Evolutionary conservation across 1,140 invertebrate species (phyloP), one percentile per base, ranked within the genome.

Genomic region (Drosophila miranda): DNA sequence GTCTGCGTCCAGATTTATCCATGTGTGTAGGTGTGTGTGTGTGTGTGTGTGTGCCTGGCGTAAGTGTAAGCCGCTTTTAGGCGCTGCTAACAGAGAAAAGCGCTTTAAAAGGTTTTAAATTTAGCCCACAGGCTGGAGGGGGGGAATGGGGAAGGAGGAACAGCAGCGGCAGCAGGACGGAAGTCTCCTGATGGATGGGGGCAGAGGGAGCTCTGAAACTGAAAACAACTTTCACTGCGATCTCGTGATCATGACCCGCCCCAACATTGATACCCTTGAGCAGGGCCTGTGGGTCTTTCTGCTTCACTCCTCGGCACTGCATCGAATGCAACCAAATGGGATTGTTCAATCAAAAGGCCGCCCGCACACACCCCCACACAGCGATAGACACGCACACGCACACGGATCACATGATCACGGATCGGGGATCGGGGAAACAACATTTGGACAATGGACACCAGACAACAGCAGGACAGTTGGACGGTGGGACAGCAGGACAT

Each of bases 31-130:
- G 51, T 55, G 21, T 28, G 26, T 2, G 19, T 21, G 43, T 42
- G 46, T 43, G 45, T 50, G 52, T 51, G 60, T 50, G 52, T 48
- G 58, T 71, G 66, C 19, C 45, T 58, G 14, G 58, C 42, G 50
- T 57, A 49, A 69, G 52, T 69, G 58, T 84, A 84, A 84, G 80
- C 80, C 49, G 66, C 80, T 84, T 79, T 83, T 79, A 84, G 81
- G 63, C 62, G 76, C 62, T 69, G 80, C 59, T 79, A 79, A 83
- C 75, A 79, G 80, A 56, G 56, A 19, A 68, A 82, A 83, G 80
- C 80, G 80, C 80, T 79, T 84, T 84, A 84, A 84, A 84, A 76
- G 80, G 67, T 76, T 84, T 79, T 61, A 49, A 70, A 75, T 61
- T 73, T 51, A 50, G 26, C 42, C 63, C 42, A 42, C 23, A 3